Evolutionary conservation across 37 sponge, comb jelly and placozoan species (phyloP), one percentile per base, ranked within the genome.

Genomic region (Halisarca cf. caerulea): DNA sequence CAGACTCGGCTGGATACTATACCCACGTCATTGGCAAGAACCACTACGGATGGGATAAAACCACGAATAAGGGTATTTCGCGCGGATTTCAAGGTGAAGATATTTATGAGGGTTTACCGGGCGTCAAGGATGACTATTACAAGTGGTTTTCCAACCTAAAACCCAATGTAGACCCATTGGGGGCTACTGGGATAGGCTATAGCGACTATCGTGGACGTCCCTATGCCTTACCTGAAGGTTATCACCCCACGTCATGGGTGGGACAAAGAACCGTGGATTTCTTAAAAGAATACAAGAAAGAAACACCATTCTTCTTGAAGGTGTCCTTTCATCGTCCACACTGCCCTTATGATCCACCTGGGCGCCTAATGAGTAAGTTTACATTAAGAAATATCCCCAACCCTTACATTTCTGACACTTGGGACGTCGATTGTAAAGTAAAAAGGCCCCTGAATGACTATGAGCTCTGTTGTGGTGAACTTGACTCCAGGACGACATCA

Each of bases 311-410:
- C 66, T 88, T 87, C 66, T 58, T 91, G 23, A 83, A 91, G 78
- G 88, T 84, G 33, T 91, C 92, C 35, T 91, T 91, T 54, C 92
- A 91, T 68, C 92, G 92, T 20, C 92, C 92, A 14, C 92, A 91
- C 58, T 88, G 92, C 42, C 92, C 92, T 17, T 91, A 91, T 73
- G 92, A 91, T 80, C 92, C 92, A 20, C 92, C 92, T 0, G 58
- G 83, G 69, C 2, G 85, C 7, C 58, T 86, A 55, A 84, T 88
- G 78, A 62, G 83, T 14, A n/a, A 80, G 32, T 88, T 79, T 57
- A 70, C 64, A 27, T 69, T 43, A 14, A 60, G 18, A 5, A 32
- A 83, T 18, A 82, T 91, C 72, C 91, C 91, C 0, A 24, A 41
- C 15, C 84, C 91, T 15, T 82, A 78, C 41, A 7, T 44, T 17